A percentile compares a stretch with the other conserved stretches of the same genome.
Conservation (phyloP, 1,140 invertebrate genomes). For the Drosophila rufa region DNA sequence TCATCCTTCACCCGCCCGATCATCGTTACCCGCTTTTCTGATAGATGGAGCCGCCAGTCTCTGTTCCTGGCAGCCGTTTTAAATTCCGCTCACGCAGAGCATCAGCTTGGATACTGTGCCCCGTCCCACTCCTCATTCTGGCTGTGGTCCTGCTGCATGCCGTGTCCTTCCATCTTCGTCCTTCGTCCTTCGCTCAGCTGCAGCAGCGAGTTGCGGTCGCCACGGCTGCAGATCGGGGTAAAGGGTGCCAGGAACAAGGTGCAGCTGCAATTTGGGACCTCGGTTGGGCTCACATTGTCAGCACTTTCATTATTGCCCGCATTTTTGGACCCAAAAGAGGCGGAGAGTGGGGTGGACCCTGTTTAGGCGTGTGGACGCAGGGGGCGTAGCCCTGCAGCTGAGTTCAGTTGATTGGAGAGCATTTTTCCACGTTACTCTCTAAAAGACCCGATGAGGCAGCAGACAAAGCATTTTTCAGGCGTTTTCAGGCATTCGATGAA, state of each 20-base stretch:
- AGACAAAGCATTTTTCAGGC: conserved; percentile 39
- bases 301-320: conserved; percentile 70
- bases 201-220: conserved; percentile 37
- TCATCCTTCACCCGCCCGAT: conserved; percentile 5
- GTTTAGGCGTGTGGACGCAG: background rate
- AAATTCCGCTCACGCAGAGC: conserved; percentile 67
- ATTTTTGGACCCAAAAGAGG: conserved; percentile 36
- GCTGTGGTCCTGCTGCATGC: conserved; percentile 3
- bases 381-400: conserved; percentile 32
- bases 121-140: background rate
- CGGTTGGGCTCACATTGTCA: conserved; percentile 57
- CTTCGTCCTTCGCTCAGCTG: conserved; percentile 35
- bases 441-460: conserved; percentile 19
- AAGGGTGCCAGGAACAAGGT: conserved; percentile 24
- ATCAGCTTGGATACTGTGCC: conserved; percentile 3
- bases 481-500: conserved; percentile 16
- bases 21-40: conserved; percentile 14
- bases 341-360: background rate
- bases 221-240: background rate
- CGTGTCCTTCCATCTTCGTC: conserved; percentile 8
- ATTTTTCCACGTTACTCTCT: conserved; percentile 32
- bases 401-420: conserved; percentile 52
- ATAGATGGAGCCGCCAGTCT: conserved; percentile 42
- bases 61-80: conserved; percentile 62
- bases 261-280: conserved; percentile 62